Base-by-base conservation (phyloP, 2,113 vertebrate genomes). In the Lamprotornis superbus region DNA sequence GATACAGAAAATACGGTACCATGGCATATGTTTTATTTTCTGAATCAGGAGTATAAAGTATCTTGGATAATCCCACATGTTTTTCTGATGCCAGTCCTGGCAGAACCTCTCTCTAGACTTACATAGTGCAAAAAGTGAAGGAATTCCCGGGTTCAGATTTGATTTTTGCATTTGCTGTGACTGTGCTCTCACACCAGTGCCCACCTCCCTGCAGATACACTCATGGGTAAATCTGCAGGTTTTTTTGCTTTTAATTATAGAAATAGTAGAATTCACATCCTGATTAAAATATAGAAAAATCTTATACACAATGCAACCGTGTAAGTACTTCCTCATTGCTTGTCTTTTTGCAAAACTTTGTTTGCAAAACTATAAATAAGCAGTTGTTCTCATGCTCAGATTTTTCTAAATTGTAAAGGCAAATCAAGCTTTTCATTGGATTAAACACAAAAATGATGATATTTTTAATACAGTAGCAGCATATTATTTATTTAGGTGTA, bases 201-300 rank as follows among this genome's bases (percentile, higher is more conserved):
- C 61, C 56, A 74, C 33, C n/a, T 87, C 79, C 6, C 6, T 94
- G 87, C 67, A 96, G 76, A 67, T 86, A 77, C 46, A n/a, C 74
- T 92, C 35, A 71, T 53, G 46, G 63, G 55, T 95, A 92, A 96
- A 96, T 91, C 86, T 94, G 87, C 68, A 88, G 82, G 67, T 93
- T 94, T 89, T 8, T 95, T 97, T 89, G 77, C n/a, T 97, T 97
- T 98, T 96, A 86, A 89, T 96, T 95, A 88, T 64, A 87, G 59
- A 95, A 84, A 94, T 39, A 90, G 73, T 96, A 97, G 89, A 90
- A 94, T 93, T 92, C 84, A 33, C 82, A 82, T 96, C 88, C 64
- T 94, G 94, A 85, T 59, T 97, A 97, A 95, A 96, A 94, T 88
- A 79, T 11, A 96, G 92, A 96, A 96, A 96, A 97, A 91, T 86